phyloP scores from a whole-genome alignment of 2,888 invertebrate genomes.

The Metacarcinus magister region DNA sequence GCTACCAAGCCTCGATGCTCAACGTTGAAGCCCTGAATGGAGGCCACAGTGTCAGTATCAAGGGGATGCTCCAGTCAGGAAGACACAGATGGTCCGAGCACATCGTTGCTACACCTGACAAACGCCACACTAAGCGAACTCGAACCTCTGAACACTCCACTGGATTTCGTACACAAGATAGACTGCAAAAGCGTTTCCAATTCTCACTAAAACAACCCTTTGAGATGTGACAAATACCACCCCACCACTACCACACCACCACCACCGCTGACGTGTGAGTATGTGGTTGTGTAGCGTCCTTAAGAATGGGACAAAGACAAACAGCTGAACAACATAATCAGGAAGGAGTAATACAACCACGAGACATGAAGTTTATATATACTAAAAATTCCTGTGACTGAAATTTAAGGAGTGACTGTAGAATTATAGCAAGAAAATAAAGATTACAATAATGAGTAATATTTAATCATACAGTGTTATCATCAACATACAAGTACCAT shows the following conservation, averaged over 20 bases:
- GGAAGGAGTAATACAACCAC: background rate
- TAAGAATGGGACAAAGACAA: background rate
- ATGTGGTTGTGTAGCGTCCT: background rate
- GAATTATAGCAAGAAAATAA: background rate
- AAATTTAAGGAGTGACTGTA: background rate
- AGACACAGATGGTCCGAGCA: background rate
- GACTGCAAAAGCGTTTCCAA: background rate
- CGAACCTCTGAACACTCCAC: background rate
- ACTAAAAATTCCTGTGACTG: background rate
- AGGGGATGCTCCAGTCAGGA: background rate
- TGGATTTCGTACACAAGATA: background rate
- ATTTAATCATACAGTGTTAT: no score
- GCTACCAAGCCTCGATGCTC: background rate
- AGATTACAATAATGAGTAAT: no score
- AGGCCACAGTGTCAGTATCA: background rate
- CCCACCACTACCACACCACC: background rate
- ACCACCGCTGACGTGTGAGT: background rate
- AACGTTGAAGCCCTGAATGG: background rate
- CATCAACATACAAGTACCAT: no score
- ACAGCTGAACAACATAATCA: background rate
- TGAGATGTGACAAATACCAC: no score
- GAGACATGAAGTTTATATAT: background rate
- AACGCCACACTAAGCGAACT: background rate
- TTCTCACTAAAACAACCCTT: no score
- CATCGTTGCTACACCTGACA: background rate